Base-by-base conservation (phyloP, 2,113 vertebrate genomes). In the Chitala chitala region DNA sequence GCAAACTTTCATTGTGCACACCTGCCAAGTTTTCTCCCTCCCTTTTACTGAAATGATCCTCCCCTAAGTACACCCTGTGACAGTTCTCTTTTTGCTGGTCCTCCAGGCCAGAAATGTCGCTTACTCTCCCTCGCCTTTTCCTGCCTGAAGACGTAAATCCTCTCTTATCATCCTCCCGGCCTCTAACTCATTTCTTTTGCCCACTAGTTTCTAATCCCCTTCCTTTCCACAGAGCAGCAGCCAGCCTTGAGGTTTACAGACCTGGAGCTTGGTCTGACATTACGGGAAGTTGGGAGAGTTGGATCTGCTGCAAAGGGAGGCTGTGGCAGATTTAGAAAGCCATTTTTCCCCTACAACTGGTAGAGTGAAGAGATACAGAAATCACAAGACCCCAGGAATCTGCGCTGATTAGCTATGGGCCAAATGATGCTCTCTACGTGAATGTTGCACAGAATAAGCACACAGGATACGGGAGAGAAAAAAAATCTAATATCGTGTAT, bases 81-180 rank as follows among this genome's bases (percentile, higher is more conserved):
- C 64, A 48, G 26, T 68, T 15, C n/a, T 42, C 64, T 46, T 46
- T 38, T 24, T 48, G 17, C 40, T 26, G n/a, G 38, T 68, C 64
- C 42, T 46, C n/a, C 73, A 71, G 46, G 54, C 36, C 59, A 55
- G 51, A 42, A 65, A 42, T 36, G 70, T 31, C 79, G 79, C 75
- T 38, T 15, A 13, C 50, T 40, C 71, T 77, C 50, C 69, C 29
- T 36, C 29, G 33, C 51, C 17, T 42, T 22, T 71, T 48, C 65
- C 78, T 54, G 22, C 15, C 6, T 24, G 44, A 20, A 59, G 69
- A 10, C n/a, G 9, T 53, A 40, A 69, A 69, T 55, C 55, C 61
- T 46, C 9, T 54, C 46, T 38, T 38, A 17, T 46, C 24, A n/a
- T 33, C n/a, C 73, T 31, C 22, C 44, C 36, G 42, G 26, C 20